phyloP scores from a whole-genome alignment of 2,113 vertebrate genomes.

The Heteronetta atricapilla region DNA sequence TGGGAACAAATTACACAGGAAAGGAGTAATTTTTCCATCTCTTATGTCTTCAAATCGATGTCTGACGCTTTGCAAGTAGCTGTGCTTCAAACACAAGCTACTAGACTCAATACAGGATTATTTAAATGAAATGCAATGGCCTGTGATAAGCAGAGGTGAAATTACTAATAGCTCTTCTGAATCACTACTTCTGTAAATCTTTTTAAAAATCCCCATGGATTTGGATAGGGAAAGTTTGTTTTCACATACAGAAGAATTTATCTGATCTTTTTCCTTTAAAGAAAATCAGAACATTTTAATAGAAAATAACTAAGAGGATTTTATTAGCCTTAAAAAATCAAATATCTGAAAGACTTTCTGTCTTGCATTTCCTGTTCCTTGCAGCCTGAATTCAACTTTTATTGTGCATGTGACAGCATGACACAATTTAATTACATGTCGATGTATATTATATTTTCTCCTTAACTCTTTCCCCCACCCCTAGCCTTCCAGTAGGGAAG shows the following conservation, averaged over 20 bases:
- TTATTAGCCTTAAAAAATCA: not conserved
- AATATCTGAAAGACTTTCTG: not conserved
- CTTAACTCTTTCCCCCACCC: rapidly evolving
- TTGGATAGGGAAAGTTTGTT: not conserved
- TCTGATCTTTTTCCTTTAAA: not conserved
- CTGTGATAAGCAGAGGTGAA: not conserved
- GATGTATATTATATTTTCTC: not conserved
- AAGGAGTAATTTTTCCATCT: not conserved
- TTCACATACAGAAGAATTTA: not conserved
- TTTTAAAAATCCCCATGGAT: not conserved
- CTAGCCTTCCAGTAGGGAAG: not conserved
- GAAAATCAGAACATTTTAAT: not conserved
- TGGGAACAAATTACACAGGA: not conserved
- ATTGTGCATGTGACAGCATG: not conserved
- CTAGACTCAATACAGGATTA: not conserved
- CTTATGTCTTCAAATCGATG: not conserved
- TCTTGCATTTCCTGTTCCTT: not conserved
- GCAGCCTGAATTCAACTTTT: not conserved
- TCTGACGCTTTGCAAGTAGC: not conserved
- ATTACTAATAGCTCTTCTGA: not conserved
- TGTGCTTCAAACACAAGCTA: not conserved
- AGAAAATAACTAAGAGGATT: not conserved
- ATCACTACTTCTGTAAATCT: not conserved
- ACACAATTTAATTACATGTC: not conserved
- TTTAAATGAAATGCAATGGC: not conserved